These are phyloP conservation scores for Lophius piscatorius DNA, from an alignment of 2,113 vertebrate species.

Conservation along the genomic window DNA sequence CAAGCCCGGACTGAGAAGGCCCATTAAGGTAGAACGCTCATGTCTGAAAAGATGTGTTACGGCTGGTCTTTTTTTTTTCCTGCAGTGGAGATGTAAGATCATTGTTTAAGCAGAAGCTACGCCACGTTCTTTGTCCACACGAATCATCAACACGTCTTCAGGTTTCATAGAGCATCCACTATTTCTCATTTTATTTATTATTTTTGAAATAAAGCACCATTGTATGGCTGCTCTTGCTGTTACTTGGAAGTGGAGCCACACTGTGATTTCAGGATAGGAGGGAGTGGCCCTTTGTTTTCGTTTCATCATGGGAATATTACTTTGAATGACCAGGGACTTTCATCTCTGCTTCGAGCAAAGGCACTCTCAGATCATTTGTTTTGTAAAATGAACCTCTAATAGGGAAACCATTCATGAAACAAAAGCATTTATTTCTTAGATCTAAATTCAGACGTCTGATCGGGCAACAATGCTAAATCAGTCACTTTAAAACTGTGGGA, in stretches of 20 bases:
- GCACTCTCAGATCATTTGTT: slow-evolving; percentile 37
- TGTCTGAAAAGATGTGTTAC: neutral
- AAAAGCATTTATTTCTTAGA: neutral
- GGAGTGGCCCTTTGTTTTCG: slow-evolving; percentile 52
- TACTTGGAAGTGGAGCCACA: slow-evolving; percentile 35
- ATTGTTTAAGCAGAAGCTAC: slow-evolving; percentile 1
- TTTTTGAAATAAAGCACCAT: slow-evolving; percentile 36
- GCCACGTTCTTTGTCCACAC: slow-evolving; percentile 25
- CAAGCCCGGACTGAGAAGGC: slow-evolving; percentile 71
- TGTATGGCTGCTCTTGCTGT: slow-evolving; percentile 41
- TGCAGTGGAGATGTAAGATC: neutral
- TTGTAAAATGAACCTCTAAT: slow-evolving; percentile 31
- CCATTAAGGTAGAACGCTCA: slow-evolving; percentile 70
- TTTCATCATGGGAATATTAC: slow-evolving; percentile 56
- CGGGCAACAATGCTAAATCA: neutral
- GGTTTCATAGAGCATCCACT: slow-evolving; percentile 18
- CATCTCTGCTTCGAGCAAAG: slow-evolving; percentile 50
- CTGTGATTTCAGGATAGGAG: slow-evolving; percentile 34
- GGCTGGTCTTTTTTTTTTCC: neutral
- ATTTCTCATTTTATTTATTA: slow-evolving; percentile 10
- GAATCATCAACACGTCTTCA: slow-evolving; percentile 31
- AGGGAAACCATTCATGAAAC: slow-evolving; percentile 18
- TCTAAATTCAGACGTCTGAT: slow-evolving; percentile 8
- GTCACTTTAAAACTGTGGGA: neutral
- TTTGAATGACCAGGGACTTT: slow-evolving; percentile 49